Evolutionary conservation across 2,113 vertebrate species (phyloP).

Genomic region (Neotoma lepida): DNA sequence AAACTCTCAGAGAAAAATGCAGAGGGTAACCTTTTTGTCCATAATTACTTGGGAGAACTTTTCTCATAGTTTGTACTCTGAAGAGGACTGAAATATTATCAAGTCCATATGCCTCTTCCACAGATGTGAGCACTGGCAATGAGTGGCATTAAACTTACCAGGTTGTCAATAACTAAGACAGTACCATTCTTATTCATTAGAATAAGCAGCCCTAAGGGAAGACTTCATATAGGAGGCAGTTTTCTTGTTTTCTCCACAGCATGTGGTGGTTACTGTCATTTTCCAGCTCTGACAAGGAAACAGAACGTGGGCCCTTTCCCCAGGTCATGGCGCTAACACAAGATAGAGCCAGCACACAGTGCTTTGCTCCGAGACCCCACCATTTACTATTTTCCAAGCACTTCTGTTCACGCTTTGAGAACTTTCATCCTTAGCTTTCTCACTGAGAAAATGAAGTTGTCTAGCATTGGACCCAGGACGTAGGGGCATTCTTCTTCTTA

Average conservation of each 20-base stretch:
- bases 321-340: no score
- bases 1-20: conserved; percentile 1
- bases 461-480: not conserved
- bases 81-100: not conserved
- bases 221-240: not conserved
- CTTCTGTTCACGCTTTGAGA: conserved; percentile 39
- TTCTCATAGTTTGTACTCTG: not conserved
- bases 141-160: not conserved
- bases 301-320: not conserved
- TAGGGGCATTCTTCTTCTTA: not conserved
- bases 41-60: not conserved
- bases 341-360: not conserved
- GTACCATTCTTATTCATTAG: not conserved
- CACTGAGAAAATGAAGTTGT: conserved; percentile 48
- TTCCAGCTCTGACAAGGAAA: not conserved
- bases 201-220: not conserved
- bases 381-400: not conserved
- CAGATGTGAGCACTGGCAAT: not conserved
- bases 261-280: not conserved
- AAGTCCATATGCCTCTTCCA: not conserved
- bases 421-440: not conserved
- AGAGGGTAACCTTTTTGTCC: not conserved
- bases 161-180: not conserved
- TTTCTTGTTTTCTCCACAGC: not conserved
- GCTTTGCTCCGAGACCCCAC: not conserved